Conservation (phyloP, 2,888 invertebrate species). For the Pseudoips prasinana region DNA sequence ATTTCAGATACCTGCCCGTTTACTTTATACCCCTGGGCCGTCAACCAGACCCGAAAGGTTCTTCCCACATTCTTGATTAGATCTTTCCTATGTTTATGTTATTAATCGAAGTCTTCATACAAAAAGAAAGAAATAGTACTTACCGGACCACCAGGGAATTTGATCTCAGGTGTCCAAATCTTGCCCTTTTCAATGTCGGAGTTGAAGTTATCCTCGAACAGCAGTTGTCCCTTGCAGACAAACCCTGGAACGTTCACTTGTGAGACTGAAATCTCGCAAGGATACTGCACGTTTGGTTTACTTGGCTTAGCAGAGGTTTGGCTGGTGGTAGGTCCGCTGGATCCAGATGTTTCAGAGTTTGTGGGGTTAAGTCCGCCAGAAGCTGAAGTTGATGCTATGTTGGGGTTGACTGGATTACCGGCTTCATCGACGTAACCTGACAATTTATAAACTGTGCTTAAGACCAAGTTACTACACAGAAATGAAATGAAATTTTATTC, state of each 20-base stretch:
- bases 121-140: too few species aligned
- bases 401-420: slow-evolving; percentile 44
- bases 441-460: background rate
- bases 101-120: too few species aligned
- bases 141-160: slow-evolving; percentile 84
- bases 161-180: slow-evolving; percentile 82
- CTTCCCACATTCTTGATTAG: too few species aligned
- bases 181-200: slow-evolving; percentile 58
- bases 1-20: too few species aligned
- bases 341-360: background rate
- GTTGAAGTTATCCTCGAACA: slow-evolving; percentile 85
- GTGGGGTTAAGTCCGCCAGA: background rate
- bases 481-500: too few species aligned
- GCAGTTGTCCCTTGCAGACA: slow-evolving; percentile 79
- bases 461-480: too few species aligned
- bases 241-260: slow-evolving; percentile 56
- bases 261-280: slow-evolving; percentile 58
- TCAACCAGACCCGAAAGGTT: too few species aligned
- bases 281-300: slow-evolving; percentile 26
- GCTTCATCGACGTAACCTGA: slow-evolving; percentile 60
- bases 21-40: too few species aligned
- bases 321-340: background rate
- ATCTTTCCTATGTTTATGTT: too few species aligned
- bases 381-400: background rate
- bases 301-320: background rate